Evolutionary conservation across 2,113 vertebrate genomes (phyloP).

Genomic region (Egretta garzetta): DNA sequence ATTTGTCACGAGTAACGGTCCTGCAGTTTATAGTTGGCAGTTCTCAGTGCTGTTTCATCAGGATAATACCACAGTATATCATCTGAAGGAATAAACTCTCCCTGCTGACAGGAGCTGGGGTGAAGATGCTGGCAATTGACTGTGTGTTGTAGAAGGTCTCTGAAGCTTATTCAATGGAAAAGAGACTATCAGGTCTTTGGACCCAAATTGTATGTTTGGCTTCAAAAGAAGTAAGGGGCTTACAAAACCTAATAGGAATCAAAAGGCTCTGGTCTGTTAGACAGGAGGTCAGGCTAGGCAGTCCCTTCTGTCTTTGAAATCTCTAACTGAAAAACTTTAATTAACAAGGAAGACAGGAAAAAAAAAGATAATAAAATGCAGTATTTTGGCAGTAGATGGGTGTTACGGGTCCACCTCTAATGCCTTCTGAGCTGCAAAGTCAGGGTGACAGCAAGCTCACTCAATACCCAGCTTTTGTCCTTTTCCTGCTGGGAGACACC

Average conservation of each 20-base stretch:
- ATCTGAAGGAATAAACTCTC: constrained; percentile 30
- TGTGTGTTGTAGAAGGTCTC: neutral
- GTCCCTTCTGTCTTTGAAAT: neutral
- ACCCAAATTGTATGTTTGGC: neutral
- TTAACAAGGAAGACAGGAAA: constrained; percentile 10
- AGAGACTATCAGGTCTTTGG: neutral
- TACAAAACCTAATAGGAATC: neutral
- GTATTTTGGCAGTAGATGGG: neutral
- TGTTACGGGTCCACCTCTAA: neutral
- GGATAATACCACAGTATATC: neutral
- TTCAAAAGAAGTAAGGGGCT: constrained; percentile 18
- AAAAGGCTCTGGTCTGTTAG: neutral
- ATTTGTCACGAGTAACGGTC: constrained; percentile 26
- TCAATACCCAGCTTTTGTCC: neutral
- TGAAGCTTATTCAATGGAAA: neutral
- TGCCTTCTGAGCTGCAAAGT: neutral
- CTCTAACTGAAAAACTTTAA: neutral
- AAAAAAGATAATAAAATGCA: neutral
- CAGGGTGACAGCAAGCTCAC: neutral
- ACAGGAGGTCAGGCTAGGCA: neutral
- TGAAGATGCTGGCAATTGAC: neutral
- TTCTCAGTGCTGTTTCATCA: constrained; percentile 24
- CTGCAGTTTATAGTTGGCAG: constrained; percentile 8
- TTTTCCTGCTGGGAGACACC: neutral
- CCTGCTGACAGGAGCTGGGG: constrained; percentile 12